Conservation (phyloP, 2,888 invertebrate species). For the Diaperis boleti region DNA sequence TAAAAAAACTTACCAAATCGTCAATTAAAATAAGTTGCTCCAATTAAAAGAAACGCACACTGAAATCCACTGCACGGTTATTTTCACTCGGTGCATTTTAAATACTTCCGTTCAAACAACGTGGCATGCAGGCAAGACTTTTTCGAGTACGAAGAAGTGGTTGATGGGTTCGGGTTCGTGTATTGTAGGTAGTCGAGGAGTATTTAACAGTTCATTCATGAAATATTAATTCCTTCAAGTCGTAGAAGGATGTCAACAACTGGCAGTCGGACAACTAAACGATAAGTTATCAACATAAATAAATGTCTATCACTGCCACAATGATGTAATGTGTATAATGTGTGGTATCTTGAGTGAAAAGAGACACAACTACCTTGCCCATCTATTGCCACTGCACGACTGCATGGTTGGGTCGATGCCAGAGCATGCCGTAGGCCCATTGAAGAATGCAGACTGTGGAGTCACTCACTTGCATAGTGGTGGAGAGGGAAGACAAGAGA, state of each 20-base stretch:
- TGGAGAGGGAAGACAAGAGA: constrained; percentile 37
- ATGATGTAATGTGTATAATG: constrained; percentile 19
- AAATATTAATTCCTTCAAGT: constrained; percentile 16
- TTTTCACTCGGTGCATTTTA: constrained; percentile 3
- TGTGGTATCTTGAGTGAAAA: too few relatives aligned
- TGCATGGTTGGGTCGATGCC: constrained; percentile 49
- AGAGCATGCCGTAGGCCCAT: constrained; percentile 52
- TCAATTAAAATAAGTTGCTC: constrained; percentile 29
- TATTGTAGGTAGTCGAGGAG: neutral
- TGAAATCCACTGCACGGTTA: constrained; percentile 18
- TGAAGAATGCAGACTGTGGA: constrained; percentile 52
- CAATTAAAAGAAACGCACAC: constrained; percentile 25
- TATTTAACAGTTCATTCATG: constrained; percentile 15
- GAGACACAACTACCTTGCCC: constrained; percentile 50
- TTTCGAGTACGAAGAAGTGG: neutral
- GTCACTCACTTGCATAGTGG: constrained; percentile 40
- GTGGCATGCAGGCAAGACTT: constrained; percentile 25
- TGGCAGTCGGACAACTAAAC: constrained; percentile 15
- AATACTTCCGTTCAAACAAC: neutral
- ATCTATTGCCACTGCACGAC: constrained; percentile 58
- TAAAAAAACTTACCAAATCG: constrained; percentile 43
- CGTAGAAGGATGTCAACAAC: constrained; percentile 20
- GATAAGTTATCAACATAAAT: constrained; percentile 25
- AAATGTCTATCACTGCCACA: constrained; percentile 10
- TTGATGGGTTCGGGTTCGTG: neutral